Evolutionary conservation across 2,888 invertebrate species (phyloP), one percentile per base, ranked within the genome.

Genomic region (Drosophila putrida): DNA sequence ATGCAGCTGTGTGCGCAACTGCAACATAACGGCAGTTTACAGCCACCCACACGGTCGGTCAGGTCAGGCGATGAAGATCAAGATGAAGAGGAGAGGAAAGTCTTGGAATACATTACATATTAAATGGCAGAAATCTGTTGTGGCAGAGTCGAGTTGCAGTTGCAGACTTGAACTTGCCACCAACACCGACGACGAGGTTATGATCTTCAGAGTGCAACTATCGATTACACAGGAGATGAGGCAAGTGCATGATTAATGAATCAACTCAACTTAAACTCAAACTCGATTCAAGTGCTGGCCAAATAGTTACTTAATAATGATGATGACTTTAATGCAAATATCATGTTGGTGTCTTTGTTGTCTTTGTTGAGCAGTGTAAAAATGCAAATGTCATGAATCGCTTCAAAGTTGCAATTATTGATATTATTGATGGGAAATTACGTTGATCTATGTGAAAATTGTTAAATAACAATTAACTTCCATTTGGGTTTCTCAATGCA

Each of bases 141-240:
- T 31, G 35, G 13, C 10, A 6, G 53, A 31, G 41, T 49, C 47
- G 38, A n/a, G n/a, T n/a, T 35, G 51, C 27, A 35, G 15, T 60
- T 33, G 50, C 66, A 71, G 55, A 11, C 61, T 65, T 82, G 84
- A 87, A 75, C 82, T 84, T 87, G 81, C 78, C 78, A 66, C 78
- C 63, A 66, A 65, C 78, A 66, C 78, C 63, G 68, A 65, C 39
- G 46, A 28, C n/a, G 75, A 67, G 54, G 44, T 43, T 61, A 35
- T 8, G 54, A 58, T 41, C 60, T 20, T 13, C 43, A 41, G 35
- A 38, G 39, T 20, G 25, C 9, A 55, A 25, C 53, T 63, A 71
- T 71, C 64, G 64, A 54, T 75, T 51, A 43, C 72, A 43, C 1
- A 27, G 41, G 46, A 36, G 41, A 31, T 54, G 44, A 31, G 65